phyloP scores from a whole-genome alignment of 1,140 invertebrate species.

The Cydia splendana region DNA sequence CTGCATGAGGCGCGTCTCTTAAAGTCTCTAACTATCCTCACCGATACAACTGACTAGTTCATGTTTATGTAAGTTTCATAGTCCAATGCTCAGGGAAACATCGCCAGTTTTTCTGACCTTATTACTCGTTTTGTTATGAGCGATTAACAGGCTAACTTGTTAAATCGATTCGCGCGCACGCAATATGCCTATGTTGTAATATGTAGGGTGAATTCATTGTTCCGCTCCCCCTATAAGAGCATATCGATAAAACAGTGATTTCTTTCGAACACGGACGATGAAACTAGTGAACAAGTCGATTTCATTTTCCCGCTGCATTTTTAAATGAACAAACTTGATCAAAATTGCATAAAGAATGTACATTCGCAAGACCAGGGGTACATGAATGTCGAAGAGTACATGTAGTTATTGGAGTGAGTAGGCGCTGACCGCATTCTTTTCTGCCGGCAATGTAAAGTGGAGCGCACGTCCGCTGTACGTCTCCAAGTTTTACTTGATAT shows the following conservation, averaged over 20 bases:
- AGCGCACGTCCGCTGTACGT: conserved; percentile 57
- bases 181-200: conserved; percentile 23
- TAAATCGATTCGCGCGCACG: conserved; percentile 26
- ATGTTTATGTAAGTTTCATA: conserved; percentile 24
- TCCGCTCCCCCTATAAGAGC: conserved; percentile 3
- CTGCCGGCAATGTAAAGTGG: conserved; percentile 55
- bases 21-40: neutral
- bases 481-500: conserved; percentile 47
- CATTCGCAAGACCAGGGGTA: neutral
- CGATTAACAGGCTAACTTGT: conserved; percentile 28
- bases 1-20: neutral
- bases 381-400: conserved; percentile 38
- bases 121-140: conserved; percentile 12
- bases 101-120: conserved; percentile 13
- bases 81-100: conserved; percentile 4
- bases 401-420: conserved; percentile 39
- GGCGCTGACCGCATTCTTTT: conserved; percentile 66
- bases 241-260: conserved; percentile 9
- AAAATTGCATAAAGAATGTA: conserved; percentile 1
- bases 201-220: conserved; percentile 18
- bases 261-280: neutral
- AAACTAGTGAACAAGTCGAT: neutral
- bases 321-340: neutral
- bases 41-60: neutral
- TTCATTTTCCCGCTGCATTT: neutral